Conservation (phyloP, 1,140 invertebrate genomes). For the Coboldia fuscipes region DNA sequence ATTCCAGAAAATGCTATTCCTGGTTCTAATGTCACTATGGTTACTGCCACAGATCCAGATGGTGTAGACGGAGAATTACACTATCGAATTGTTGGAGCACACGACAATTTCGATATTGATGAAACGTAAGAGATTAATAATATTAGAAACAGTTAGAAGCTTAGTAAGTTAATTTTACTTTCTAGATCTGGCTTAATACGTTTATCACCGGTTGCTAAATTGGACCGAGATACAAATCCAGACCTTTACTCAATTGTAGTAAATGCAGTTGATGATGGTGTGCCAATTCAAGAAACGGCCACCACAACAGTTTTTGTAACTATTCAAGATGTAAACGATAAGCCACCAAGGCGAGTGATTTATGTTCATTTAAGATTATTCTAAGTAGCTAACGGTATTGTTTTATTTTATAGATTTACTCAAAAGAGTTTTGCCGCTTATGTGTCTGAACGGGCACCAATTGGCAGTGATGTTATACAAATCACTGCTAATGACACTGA, state of each 20-base stretch:
- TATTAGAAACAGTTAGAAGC: too few relatives aligned
- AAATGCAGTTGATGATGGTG: constrained; percentile 45
- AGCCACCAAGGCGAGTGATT: constrained; percentile 31
- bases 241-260: constrained; percentile 47
- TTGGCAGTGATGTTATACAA: constrained; percentile 37
- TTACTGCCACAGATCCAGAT: constrained; percentile 52
- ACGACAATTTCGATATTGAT: constrained; percentile 61
- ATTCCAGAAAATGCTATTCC: constrained; percentile 45
- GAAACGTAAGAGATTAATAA: constrained; percentile 31
- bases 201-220: constrained; percentile 45
- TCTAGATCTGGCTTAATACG: constrained; percentile 44
- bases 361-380: background rate
- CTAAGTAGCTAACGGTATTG: background rate
- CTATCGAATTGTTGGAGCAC: constrained; percentile 53
- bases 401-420: constrained; percentile 27
- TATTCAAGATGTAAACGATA: constrained; percentile 64
- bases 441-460: constrained; percentile 43
- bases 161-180: too few relatives aligned
- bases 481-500: constrained; percentile 48
- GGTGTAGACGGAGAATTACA: constrained; percentile 42
- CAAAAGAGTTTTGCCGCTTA: constrained; percentile 39
- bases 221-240: constrained; percentile 45
- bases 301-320: constrained; percentile 49
- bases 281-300: constrained; percentile 51
- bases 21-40: constrained; percentile 44